Evolutionary conservation across 2,113 vertebrate genomes (phyloP).

Genomic region (pig (Sus scrofa)): DNA sequence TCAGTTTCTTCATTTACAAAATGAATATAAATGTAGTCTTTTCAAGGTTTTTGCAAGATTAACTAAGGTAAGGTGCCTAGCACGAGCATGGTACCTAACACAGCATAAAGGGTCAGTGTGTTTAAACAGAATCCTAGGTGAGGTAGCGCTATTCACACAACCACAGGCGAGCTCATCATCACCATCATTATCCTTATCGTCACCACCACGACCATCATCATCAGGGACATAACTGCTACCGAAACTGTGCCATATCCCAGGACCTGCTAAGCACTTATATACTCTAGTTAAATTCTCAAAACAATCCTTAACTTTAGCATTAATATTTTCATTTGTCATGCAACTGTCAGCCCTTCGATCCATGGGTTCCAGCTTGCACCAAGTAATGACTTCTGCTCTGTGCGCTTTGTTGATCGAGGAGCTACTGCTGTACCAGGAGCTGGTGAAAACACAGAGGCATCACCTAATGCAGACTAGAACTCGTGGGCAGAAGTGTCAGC

Average conservation of each 20-base stretch:
- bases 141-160: neutral
- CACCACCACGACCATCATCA: neutral
- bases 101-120: neutral
- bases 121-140: neutral
- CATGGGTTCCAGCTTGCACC: neutral
- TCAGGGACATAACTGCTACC: neutral
- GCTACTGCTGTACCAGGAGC: neutral
- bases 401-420: neutral
- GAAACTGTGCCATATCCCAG: neutral
- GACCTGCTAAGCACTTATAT: neutral
- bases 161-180: neutral
- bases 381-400: neutral
- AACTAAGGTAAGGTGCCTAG: neutral
- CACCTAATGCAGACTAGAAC: neutral
- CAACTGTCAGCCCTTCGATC: neutral
- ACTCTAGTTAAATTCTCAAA: slow-evolving; percentile 31
- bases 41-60: neutral
- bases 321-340: neutral
- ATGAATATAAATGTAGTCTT: neutral
- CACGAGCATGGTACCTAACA: neutral
- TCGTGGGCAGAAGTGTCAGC: neutral
- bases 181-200: neutral
- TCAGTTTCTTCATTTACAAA: slow-evolving; percentile 18
- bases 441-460: neutral
- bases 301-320: neutral